Evolutionary conservation across 2,888 invertebrate genomes (phyloP), one percentile per base, ranked within the genome.

Genomic region (Eristalinus aeneus): DNA sequence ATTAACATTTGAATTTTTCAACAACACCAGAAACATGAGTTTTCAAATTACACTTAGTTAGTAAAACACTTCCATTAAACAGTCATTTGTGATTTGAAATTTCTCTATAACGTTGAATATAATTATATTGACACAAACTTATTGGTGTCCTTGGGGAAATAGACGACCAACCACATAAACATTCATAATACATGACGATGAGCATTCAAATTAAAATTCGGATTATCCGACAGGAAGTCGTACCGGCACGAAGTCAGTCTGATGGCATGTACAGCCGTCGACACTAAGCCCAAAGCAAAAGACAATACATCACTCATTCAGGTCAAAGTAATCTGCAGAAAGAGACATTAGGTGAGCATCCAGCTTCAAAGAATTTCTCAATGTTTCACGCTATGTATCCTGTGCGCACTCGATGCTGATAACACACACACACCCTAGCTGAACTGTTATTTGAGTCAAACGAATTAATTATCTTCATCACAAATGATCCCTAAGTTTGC

Each of bases 121-220:
- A 84, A 84, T 84, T 84, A 84, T 80, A 58, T 75, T 80, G 39
- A 84, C 75, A 58, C 67, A 80, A 84, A 75, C 71, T 75, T 80
- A 61, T 60, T 56, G 53, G 74, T 85, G 64, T 64, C 68, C 64
- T 81, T 76, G 16, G 16, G 39, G n/a, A 20, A 65, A 56, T 75
- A 76, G 63, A 34, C 46, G 46, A 76, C 63, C 68, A 75, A 75
- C 56, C 67, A 22, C 23, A 54, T 32, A 20, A 68, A 27, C 68
- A 27, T 34, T 16, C 32, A 27, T 16, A 63, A 80, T 76, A 46
- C 67, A 73, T 67, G 46, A 46, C 67, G 58, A 74, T 90, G 89
- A 92, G 92, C 92, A 92, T 90, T 92, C 91, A 92, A 92, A 92
- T 92, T 92, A 91, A 91, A 92, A 91, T 91, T 90, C 90, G 89